These are phyloP conservation scores for Portunus trituberculatus DNA, from an alignment of 1,140 invertebrate species.

Conservation along the genomic window DNA sequence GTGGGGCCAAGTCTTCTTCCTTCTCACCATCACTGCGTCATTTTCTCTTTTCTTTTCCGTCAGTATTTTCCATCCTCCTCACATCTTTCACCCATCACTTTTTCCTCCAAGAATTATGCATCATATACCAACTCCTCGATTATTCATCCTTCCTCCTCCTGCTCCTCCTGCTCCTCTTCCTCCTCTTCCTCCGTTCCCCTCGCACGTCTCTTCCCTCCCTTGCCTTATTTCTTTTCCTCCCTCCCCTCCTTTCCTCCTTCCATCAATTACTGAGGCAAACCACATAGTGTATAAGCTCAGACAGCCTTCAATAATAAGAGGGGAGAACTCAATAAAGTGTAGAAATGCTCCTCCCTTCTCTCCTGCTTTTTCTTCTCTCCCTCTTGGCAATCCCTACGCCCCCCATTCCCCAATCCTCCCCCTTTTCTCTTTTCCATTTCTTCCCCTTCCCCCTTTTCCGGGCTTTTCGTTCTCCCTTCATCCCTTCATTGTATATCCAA, in stretches of 20 bases:
- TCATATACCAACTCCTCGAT: conserved; percentile 13
- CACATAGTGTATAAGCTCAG: conserved; percentile 11
- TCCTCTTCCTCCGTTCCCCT: not conserved
- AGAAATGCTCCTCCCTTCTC: conserved; percentile 6
- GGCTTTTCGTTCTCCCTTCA: not conserved
- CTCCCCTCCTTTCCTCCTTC: not conserved
- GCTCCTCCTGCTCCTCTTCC: not conserved
- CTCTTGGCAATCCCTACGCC: not conserved
- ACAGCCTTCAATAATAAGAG: conserved; percentile 22
- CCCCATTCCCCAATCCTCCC: no score
- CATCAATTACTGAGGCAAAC: not conserved
- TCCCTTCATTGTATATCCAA: not conserved
- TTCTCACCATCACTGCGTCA: not conserved
- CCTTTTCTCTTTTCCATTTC: not conserved
- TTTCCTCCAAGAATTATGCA: conserved; percentile 4
- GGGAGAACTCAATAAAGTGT: not conserved
- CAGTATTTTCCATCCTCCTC: not conserved
- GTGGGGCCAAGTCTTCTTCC: not conserved
- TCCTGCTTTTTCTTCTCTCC: not conserved
- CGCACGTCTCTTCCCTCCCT: not conserved
- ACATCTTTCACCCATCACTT: not conserved
- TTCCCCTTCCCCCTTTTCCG: not conserved
- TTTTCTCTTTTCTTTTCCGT: not conserved
- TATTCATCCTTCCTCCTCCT: not conserved
- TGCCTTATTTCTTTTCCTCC: not conserved